phyloP scores from a whole-genome alignment of 2,888 invertebrate species.

The Lampropteryx suffumata region DNA sequence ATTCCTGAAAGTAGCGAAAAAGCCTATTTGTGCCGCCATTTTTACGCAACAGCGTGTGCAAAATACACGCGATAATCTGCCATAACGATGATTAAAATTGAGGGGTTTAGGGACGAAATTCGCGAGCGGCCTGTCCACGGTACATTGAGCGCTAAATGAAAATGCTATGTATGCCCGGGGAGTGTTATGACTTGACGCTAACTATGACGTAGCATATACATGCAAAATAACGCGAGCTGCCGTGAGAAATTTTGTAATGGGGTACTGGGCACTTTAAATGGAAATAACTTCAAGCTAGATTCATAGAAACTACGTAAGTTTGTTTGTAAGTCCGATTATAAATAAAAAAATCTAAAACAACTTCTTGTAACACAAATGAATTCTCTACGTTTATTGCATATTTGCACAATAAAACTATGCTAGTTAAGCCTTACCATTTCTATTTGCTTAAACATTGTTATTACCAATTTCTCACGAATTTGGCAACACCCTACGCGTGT shows the following conservation, averaged over 20 bases:
- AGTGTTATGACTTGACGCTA: slow-evolving; percentile 29
- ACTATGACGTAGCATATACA: slow-evolving; percentile 30
- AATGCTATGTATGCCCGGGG: slow-evolving; percentile 33
- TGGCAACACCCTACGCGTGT: slow-evolving; percentile 49
- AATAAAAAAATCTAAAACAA: background rate
- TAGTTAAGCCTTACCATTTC: background rate
- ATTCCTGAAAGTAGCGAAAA: slow-evolving; percentile 19
- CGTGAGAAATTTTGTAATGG: too few relatives aligned
- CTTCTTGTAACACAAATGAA: too few relatives aligned
- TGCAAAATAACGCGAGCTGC: slow-evolving; percentile 23
- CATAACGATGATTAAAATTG: slow-evolving; percentile 39
- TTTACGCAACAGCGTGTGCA: slow-evolving; percentile 35
- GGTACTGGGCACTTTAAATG: too few relatives aligned
- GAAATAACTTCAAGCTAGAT: background rate
- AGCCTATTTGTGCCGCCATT: slow-evolving; percentile 17
- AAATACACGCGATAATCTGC: slow-evolving; percentile 37
- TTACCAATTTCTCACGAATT: slow-evolving; percentile 31
- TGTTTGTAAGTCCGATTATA: background rate
- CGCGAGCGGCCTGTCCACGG: slow-evolving; percentile 34
- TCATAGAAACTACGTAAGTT: background rate
- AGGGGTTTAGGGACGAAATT: slow-evolving; percentile 32
- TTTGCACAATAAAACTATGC: background rate
- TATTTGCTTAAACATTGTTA: slow-evolving; percentile 5
- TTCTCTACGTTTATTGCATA: too few relatives aligned
- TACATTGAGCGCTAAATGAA: slow-evolving; percentile 49